Evolutionary conservation across 1,140 invertebrate genomes (phyloP), one percentile per base, ranked within the genome.

Genomic region (Diorhabda carinulata): DNA sequence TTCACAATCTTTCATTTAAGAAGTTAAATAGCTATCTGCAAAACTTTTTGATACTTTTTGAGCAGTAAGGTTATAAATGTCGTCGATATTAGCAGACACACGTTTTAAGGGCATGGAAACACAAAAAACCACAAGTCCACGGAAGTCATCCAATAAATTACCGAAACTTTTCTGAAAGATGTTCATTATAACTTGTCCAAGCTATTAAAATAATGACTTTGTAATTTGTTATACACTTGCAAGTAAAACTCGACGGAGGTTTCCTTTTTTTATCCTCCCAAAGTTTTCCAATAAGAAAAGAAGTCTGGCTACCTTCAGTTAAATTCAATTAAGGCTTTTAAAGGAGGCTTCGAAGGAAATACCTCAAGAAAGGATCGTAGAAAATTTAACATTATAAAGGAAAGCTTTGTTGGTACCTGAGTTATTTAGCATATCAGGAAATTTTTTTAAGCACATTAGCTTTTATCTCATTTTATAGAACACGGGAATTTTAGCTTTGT

Each of bases 221-320:
- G 47, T 52, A 52, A 52, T 52, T 52, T 52, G 47, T 52, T 52
- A 52, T 52, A 52, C 47, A 52, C 47, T 52, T 52, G 47, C 47
- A 52, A 52, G 47, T n/a, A 52, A 6, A 52, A 52, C 47, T 52
- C 47, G 6, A n/a, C n/a, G 47, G 6, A n/a, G 47, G 47, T n/a
- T 52, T 52, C n/a, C 47, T 52, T 52, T 52, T 52, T 52, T 52
- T 8, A 52, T 6, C n/a, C n/a, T 52, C n/a, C 47, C 47, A 52
- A 52, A n/a, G 6, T 52, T 52, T 52, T n/a, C 47, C 6, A 52
- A 8, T 8, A 52, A n/a, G n/a, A 52, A 52, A 52, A 52, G n/a
- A n/a, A 52, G 47, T 52, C 47, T 52, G 47, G 47, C 47, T 52
- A 52, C 47, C 47, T 52, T 52, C 47, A 52, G 47, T 52, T n/a